These are phyloP conservation scores for Euzetes globulus DNA, from an alignment of 2,888 invertebrate genomes.

Conservation along the genomic window DNA sequence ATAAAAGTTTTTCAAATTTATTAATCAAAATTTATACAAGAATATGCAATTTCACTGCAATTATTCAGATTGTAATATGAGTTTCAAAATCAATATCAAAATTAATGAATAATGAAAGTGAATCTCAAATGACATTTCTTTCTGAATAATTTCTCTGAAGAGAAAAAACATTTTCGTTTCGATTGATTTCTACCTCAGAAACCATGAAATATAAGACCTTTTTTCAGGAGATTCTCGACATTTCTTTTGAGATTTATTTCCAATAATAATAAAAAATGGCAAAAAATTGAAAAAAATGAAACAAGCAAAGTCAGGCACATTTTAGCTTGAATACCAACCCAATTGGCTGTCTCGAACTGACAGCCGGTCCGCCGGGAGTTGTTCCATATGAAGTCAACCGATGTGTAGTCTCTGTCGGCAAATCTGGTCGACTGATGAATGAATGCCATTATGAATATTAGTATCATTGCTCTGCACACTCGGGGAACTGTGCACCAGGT, in stretches of 20 bases:
- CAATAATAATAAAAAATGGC: no score
- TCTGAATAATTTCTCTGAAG: background rate
- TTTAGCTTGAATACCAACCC: conserved; percentile 57
- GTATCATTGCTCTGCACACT: conserved; percentile 67
- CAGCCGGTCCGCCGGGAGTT: conserved; percentile 49
- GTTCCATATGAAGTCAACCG: conserved; percentile 62
- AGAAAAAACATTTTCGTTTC: background rate
- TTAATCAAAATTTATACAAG: no score
- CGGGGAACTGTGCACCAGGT: conserved; percentile 61
- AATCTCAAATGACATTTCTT: no score
- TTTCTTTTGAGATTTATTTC: background rate
- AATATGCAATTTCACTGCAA: no score
- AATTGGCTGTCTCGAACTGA: conserved; percentile 53
- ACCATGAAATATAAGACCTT: no score
- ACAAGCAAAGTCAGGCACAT: no score
- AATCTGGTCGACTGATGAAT: conserved; percentile 75
- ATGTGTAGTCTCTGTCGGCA: conserved; percentile 61
- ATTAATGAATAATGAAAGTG: no score
- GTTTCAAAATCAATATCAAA: no score
- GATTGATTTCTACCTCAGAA: background rate
- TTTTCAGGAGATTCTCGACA: background rate
- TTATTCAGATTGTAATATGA: no score
- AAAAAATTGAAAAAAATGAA: no score
- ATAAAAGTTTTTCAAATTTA: no score
- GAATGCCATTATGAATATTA: conserved; percentile 69